Evolutionary conservation across 2,888 invertebrate species (phyloP).

Genomic region (Petrophora chlorosata): DNA sequence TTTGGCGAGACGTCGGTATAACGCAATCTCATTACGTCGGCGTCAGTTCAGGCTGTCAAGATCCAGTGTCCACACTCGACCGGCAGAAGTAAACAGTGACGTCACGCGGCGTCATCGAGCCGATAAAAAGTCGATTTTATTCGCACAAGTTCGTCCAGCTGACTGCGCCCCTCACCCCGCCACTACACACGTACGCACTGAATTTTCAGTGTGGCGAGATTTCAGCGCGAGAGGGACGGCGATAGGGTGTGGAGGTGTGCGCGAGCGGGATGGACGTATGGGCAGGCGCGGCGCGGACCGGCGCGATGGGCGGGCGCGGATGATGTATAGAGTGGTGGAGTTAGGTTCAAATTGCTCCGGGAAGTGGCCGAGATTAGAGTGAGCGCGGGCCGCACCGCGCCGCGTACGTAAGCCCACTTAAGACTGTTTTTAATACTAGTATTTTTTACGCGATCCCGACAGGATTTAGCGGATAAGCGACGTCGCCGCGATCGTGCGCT

Average conservation of each 20-base stretch:
- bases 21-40: slow-evolving; percentile 50
- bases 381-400: slow-evolving; percentile 86
- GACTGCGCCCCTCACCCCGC: slow-evolving; percentile 71
- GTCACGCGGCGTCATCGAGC: slow-evolving; percentile 81
- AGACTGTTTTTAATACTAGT: slow-evolving; percentile 90
- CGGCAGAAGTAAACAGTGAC: slow-evolving; percentile 80
- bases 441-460: slow-evolving; percentile 84
- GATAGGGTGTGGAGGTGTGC: slow-evolving; percentile 29
- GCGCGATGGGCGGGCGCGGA: slow-evolving; percentile 83
- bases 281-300: slow-evolving; percentile 54
- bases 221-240: slow-evolving; percentile 64
- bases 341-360: slow-evolving; percentile 90
- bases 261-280: slow-evolving; percentile 59
- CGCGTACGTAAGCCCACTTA: slow-evolving; percentile 87
- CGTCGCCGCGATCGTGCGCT: slow-evolving; percentile 80
- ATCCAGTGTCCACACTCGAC: slow-evolving; percentile 63
- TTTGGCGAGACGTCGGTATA: slow-evolving; percentile 4
- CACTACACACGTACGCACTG: slow-evolving; percentile 59
- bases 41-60: slow-evolving; percentile 50
- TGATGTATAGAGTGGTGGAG: slow-evolving; percentile 90
- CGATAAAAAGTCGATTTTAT: slow-evolving; percentile 84
- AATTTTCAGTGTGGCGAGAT: slow-evolving; percentile 76
- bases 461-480: slow-evolving; percentile 83
- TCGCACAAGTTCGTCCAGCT: slow-evolving; percentile 83
- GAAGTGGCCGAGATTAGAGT: slow-evolving; percentile 90